Evolutionary conservation across 2,797 vertebrate genomes (phyloP).

Genomic region (Peromyscus melanophrys): DNA sequence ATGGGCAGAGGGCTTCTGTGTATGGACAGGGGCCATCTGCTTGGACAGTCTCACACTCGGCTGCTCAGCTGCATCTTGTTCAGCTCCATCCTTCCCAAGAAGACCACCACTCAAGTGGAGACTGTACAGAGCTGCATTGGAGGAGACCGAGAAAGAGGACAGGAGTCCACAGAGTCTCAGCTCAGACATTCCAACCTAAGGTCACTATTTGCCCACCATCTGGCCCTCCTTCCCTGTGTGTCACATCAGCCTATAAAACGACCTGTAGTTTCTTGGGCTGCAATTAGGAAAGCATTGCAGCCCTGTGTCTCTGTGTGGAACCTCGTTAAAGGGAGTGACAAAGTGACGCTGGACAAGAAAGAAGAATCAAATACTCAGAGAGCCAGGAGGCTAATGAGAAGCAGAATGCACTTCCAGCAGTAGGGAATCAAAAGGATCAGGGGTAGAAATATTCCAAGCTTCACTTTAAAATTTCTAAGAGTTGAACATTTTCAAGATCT

Average conservation of each 20-base stretch:
- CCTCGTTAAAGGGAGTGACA: slow-evolving; percentile 73
- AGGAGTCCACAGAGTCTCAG: neutral
- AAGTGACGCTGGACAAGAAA: slow-evolving; percentile 47
- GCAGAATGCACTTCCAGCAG: neutral
- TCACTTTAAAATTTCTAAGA: neutral
- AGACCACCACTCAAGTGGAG: neutral
- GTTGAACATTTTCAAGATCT: neutral
- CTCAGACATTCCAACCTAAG: slow-evolving; percentile 4
- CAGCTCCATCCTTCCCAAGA: slow-evolving; percentile 23
- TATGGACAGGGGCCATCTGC: neutral
- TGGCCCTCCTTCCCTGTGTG: neutral
- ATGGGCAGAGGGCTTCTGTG: too few species aligned
- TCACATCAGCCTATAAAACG: slow-evolving; percentile 37
- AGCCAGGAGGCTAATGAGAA: slow-evolving; percentile 70
- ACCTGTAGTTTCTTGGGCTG: neutral
- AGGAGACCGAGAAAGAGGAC: neutral
- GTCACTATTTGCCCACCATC: slow-evolving; percentile 6
- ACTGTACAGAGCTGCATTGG: fast-evolving
- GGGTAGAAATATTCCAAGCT: neutral
- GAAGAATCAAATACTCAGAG: neutral
- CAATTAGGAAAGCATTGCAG: slow-evolving; percentile 47
- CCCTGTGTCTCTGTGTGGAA: slow-evolving; percentile 16
- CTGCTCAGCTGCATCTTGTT: neutral
- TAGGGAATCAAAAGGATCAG: neutral
- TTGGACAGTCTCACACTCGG: neutral